Conservation (phyloP, 1,140 invertebrate genomes). For the Euwallacea fornicatus region DNA sequence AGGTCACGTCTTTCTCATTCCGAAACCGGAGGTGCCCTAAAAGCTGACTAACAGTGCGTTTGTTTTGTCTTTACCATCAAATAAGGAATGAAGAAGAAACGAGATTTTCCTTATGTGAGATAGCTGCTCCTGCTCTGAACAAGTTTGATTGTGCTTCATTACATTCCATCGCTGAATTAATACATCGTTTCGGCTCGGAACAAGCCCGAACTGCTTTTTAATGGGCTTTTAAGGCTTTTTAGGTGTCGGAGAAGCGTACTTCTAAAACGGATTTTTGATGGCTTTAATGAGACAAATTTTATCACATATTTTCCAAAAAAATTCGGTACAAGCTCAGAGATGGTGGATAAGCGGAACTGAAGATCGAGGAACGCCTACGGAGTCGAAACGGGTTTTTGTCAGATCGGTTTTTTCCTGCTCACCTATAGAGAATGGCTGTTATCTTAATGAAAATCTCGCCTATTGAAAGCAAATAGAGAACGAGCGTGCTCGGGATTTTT, state of each 20-base stretch:
- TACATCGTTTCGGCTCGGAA: constrained; percentile 22
- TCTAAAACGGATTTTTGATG: constrained; percentile 17
- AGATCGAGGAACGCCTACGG: constrained; percentile 9
- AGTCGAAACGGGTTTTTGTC: background rate
- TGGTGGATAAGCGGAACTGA: background rate
- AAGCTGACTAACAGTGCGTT: too few relatives aligned
- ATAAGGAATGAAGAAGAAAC: constrained; percentile 4
- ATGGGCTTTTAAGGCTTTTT: constrained; percentile 14
- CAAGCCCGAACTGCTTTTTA: constrained; percentile 30
- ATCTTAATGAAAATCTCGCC: constrained; percentile 21
- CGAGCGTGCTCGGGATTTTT: constrained; percentile 5
- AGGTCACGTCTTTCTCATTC: constrained; percentile 22
- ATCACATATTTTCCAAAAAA: constrained; percentile 3
- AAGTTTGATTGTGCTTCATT: constrained; percentile 29
- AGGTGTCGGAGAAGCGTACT: constrained; percentile 14
- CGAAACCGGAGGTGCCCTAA: background rate
- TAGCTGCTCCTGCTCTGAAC: constrained; percentile 14
- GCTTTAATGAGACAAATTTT: constrained; percentile 9
- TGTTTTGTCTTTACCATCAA: constrained; percentile 4
- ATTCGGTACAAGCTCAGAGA: background rate
- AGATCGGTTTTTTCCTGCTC: background rate
- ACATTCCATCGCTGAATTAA: constrained; percentile 31
- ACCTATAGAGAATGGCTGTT: constrained; percentile 6
- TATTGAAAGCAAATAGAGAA: constrained; percentile 10
- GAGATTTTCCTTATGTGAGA: constrained; percentile 27